Percentiles rank a stretch among this genome's conserved stretches.
Evolutionary conservation across 2,888 invertebrate species (phyloP).

Genomic region (Cremastinae sp.): DNA sequence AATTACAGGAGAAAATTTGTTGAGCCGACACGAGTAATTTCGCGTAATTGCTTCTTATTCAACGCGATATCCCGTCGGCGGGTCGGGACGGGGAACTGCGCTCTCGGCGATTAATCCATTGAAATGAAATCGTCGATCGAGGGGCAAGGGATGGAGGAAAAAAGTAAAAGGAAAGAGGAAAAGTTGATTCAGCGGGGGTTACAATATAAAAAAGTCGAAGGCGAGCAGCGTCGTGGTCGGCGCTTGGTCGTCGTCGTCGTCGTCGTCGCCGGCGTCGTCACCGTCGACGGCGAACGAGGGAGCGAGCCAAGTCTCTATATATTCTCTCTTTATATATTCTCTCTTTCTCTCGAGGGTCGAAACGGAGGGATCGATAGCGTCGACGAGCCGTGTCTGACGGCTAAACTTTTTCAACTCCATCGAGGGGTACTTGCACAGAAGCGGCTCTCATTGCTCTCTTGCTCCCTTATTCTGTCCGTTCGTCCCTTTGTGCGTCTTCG

Average conservation of each 20-base stretch:
- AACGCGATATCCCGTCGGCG: neutral
- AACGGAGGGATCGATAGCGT: constrained; percentile 54
- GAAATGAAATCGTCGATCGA: constrained; percentile 36
- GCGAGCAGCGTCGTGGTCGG: constrained; percentile 43
- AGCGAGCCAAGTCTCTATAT: constrained; percentile 37
- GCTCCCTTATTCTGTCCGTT: neutral
- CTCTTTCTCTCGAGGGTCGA: constrained; percentile 40
- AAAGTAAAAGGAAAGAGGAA: constrained; percentile 11
- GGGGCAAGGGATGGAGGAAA: constrained; percentile 12
- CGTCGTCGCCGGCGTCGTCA: constrained; percentile 28
- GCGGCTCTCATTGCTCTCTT: constrained; percentile 21
- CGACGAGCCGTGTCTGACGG: constrained; percentile 56
- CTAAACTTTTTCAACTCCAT: constrained; percentile 52
- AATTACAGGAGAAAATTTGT: constrained; percentile 5
- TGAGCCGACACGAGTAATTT: neutral
- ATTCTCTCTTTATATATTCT: too few relatives aligned
- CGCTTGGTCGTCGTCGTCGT: constrained; percentile 37
- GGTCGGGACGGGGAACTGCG: constrained; percentile 15
- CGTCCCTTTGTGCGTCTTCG: neutral
- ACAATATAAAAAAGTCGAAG: constrained; percentile 54
- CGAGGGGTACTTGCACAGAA: neutral
- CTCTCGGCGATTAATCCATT: constrained; percentile 19
- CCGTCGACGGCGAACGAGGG: constrained; percentile 18
- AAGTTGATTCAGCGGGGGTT: constrained; percentile 42
- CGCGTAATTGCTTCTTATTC: constrained; percentile 7